Percentiles rank a stretch among this genome's conserved stretches.
Conservation (phyloP, 1,140 invertebrate species). For the Lineus longissimus region DNA sequence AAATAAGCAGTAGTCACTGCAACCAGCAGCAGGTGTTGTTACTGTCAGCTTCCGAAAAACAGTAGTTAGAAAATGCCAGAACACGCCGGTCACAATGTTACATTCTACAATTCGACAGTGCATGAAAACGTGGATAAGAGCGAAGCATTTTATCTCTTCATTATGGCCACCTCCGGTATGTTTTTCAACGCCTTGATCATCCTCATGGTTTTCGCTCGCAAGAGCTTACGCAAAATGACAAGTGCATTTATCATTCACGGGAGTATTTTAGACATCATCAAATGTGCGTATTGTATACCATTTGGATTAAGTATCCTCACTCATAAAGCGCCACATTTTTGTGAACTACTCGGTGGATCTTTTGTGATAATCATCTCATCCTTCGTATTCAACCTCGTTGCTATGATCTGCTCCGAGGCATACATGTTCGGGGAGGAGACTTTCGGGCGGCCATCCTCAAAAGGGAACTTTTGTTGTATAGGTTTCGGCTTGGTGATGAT, state of each 20-base stretch:
- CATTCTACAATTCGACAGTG: neutral
- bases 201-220: constrained; percentile 32
- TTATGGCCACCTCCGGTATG: constrained; percentile 40
- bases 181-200: constrained; percentile 46
- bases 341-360: constrained; percentile 42
- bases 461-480: constrained; percentile 47
- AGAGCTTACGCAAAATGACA: constrained; percentile 41
- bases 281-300: constrained; percentile 49
- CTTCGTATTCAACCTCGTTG: constrained; percentile 51
- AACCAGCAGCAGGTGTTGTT: too few species aligned
- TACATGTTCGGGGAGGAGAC: constrained; percentile 51
- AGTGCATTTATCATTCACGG: constrained; percentile 49
- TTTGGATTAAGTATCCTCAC: constrained; percentile 47
- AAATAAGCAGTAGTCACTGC: too few species aligned
- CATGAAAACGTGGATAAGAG: neutral
- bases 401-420: constrained; percentile 51
- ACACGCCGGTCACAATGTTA: neutral
- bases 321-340: constrained; percentile 37
- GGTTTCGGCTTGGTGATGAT: constrained; percentile 49
- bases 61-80: neutral
- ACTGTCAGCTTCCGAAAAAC: too few species aligned
- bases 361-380: constrained; percentile 49
- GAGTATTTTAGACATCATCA: constrained; percentile 46
- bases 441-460: constrained; percentile 39
- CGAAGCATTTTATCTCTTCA: constrained; percentile 50